phyloP scores from a whole-genome alignment of 1,140 invertebrate genomes.

The Anoplolepis gracilipes region DNA sequence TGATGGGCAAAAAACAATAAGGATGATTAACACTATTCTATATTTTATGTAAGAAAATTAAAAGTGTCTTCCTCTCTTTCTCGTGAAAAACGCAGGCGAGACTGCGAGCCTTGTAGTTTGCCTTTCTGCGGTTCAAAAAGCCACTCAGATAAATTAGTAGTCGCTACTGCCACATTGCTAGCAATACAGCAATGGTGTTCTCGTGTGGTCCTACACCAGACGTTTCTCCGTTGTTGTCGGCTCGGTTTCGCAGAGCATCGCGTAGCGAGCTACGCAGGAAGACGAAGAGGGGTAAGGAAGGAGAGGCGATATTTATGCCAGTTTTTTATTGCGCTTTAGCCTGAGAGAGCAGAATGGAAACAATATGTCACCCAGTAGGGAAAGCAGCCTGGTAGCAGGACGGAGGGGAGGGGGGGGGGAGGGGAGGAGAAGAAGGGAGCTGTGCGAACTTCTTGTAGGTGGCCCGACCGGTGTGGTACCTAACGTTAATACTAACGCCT shows the following conservation, averaged over 20 bases:
- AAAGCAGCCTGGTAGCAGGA: slow-evolving; percentile 27
- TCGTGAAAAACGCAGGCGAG: background rate
- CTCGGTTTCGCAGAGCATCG: slow-evolving; percentile 49
- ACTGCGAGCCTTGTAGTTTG: slow-evolving; percentile 25
- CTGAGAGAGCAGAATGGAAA: slow-evolving; percentile 82
- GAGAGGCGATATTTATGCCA: slow-evolving; percentile 82
- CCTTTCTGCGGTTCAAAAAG: slow-evolving; percentile 78
- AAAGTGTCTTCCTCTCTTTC: background rate
- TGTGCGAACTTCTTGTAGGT: slow-evolving; percentile 79
- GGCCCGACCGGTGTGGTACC: slow-evolving; percentile 74
- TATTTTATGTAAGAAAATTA: slow-evolving; percentile 2
- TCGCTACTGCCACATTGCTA: slow-evolving; percentile 32
- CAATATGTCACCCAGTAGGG: slow-evolving; percentile 82
- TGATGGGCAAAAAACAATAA: background rate
- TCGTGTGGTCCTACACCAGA: slow-evolving; percentile 58
- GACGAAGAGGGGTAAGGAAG: slow-evolving; percentile 35
- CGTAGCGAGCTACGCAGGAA: slow-evolving; percentile 31
- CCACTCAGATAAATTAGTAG: slow-evolving; percentile 85
- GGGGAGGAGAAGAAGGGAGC: slow-evolving; percentile 65
- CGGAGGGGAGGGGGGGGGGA: background rate
- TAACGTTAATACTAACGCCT: slow-evolving; percentile 80
- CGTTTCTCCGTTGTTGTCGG: slow-evolving; percentile 59
- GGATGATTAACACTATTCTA: no score
- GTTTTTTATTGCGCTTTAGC: slow-evolving; percentile 84
- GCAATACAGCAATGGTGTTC: slow-evolving; percentile 52